phyloP scores from a whole-genome alignment of 2,797 vertebrate species.

The Pantherophis vulpinus region DNA sequence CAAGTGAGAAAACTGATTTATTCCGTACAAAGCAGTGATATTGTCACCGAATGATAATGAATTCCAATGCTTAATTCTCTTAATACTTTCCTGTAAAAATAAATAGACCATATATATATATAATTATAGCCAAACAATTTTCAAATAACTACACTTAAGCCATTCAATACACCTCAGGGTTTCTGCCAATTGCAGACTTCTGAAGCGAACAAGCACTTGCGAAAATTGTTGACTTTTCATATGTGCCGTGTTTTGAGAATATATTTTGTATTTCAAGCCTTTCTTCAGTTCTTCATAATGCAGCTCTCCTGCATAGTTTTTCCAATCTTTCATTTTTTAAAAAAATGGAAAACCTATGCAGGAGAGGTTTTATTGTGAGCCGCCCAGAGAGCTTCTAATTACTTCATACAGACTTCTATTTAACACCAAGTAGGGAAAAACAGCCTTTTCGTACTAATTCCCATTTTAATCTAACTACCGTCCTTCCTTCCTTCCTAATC shows the following conservation, averaged over 20 bases:
- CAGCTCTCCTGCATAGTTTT: neutral
- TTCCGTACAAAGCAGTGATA: conserved; percentile 77
- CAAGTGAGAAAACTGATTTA: conserved; percentile 88
- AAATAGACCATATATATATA: neutral
- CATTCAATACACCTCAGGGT: neutral
- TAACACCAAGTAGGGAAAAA: neutral
- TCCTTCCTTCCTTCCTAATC: neutral
- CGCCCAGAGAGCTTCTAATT: neutral
- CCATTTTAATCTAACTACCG: neutral
- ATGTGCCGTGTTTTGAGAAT: neutral
- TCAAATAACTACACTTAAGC: neutral
- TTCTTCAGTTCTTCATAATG: neutral
- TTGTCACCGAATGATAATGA: conserved; percentile 61
- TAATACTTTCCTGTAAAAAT: conserved; percentile 73
- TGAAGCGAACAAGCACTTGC: neutral
- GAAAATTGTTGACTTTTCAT: neutral
- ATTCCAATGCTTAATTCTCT: conserved; percentile 79
- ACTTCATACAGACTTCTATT: neutral
- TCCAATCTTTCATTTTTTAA: neutral
- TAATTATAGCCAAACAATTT: neutral
- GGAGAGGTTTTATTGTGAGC: neutral
- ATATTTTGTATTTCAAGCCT: neutral
- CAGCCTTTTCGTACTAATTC: neutral
- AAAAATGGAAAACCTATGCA: neutral
- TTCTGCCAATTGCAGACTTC: neutral